phyloP scores from a whole-genome alignment of 2,888 invertebrate genomes.

The Autographa gamma region DNA sequence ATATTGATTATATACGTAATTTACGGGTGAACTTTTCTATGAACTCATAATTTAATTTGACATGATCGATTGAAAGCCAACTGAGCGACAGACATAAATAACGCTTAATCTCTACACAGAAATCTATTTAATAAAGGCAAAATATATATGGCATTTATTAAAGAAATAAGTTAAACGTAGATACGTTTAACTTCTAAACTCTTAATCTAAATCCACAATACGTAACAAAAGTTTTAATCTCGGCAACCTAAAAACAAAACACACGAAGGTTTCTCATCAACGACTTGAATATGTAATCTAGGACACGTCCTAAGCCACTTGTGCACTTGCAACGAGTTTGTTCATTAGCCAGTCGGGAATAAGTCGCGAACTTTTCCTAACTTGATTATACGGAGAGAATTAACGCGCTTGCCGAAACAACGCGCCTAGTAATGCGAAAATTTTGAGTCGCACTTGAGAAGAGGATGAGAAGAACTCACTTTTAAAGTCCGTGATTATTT shows the following conservation, averaged over 20 bases:
- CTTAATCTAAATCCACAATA: background rate
- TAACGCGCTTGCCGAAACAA: constrained; percentile 58
- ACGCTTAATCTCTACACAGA: too few species aligned
- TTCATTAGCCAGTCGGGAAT: constrained; percentile 77
- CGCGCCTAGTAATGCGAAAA: constrained; percentile 54
- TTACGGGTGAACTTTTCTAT: too few species aligned
- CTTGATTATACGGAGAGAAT: constrained; percentile 59
- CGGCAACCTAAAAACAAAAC: constrained; percentile 29
- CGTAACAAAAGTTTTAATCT: background rate
- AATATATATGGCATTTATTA: too few species aligned
- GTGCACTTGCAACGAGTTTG: constrained; percentile 75
- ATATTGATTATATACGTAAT: too few species aligned
- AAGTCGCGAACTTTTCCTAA: constrained; percentile 74
- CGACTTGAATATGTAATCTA: constrained; percentile 68
- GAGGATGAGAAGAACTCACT: constrained; percentile 19
- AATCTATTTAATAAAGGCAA: too few species aligned
- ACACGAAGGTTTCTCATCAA: constrained; percentile 37
- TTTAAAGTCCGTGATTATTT: constrained; percentile 36
- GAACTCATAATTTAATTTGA: too few species aligned
- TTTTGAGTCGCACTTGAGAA: constrained; percentile 35
- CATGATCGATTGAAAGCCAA: too few species aligned
- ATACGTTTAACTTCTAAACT: too few species aligned
- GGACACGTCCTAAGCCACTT: constrained; percentile 66
- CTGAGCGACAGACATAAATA: too few species aligned
- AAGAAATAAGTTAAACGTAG: too few species aligned